phyloP scores from a whole-genome alignment of 2,113 vertebrate genomes.

The Emydura subglobosa region DNA sequence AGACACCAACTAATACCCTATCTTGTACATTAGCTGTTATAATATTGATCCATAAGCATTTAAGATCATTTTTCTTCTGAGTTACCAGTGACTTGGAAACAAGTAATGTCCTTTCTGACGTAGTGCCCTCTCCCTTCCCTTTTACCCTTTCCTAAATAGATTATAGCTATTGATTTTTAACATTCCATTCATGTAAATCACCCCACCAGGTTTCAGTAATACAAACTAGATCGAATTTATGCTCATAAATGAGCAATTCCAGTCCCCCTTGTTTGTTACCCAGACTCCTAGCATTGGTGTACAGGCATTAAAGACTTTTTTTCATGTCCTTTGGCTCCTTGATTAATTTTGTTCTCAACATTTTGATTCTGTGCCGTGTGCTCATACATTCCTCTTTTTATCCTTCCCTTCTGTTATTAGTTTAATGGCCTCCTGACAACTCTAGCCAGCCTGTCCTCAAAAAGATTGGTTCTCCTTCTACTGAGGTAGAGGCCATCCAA shows the following conservation, averaged over 20 bases:
- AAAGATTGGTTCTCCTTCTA: background rate
- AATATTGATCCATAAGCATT: too few relatives aligned
- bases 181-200: background rate
- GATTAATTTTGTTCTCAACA: background rate
- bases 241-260: background rate
- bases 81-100: too few relatives aligned
- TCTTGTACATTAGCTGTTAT: too few relatives aligned
- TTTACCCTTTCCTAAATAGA: background rate
- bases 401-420: background rate
- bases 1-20: too few relatives aligned
- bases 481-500: background rate
- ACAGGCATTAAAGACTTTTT: background rate
- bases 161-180: background rate
- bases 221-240: background rate
- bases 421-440: background rate
- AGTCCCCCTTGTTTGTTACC: background rate
- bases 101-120: too few relatives aligned
- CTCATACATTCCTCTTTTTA: background rate
- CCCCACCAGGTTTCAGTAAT: background rate
- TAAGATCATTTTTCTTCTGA: too few relatives aligned
- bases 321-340: background rate
- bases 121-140: too few relatives aligned
- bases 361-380: background rate
- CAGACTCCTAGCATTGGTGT: background rate
- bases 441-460: background rate